Conservation (phyloP, 2,113 vertebrate genomes). For the Epinephelus moara region DNA sequence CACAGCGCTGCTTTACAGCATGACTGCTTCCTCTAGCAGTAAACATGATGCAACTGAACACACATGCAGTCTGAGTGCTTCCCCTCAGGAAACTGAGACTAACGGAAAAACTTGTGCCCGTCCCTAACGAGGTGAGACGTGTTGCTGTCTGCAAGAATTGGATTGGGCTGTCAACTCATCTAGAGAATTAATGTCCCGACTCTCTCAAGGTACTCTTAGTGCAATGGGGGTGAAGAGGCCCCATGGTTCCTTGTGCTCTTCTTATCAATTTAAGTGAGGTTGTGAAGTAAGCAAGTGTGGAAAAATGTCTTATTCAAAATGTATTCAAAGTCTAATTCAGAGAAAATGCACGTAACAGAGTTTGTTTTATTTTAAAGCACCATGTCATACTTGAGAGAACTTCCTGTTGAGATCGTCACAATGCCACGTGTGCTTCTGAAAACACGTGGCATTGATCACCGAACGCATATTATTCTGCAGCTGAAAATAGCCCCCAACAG, state of each 20-base stretch:
- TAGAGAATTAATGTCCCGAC: constrained; percentile 37
- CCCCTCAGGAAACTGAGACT: constrained; percentile 32
- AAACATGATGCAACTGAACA: constrained; percentile 56
- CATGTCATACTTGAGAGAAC: not conserved
- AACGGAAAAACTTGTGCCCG: constrained; percentile 30
- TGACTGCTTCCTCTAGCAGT: constrained; percentile 24
- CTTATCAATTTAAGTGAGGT: constrained; percentile 9
- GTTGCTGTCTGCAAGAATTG: constrained; percentile 60
- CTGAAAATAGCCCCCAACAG: not conserved
- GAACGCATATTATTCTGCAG: not conserved
- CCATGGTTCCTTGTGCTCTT: not conserved
- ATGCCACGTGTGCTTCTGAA: not conserved
- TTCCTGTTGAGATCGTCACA: not conserved
- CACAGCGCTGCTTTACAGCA: not conserved
- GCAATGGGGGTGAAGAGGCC: not conserved
- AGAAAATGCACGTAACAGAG: not conserved
- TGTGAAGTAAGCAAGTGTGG: constrained; percentile 4
- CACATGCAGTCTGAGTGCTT: not conserved
- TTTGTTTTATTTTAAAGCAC: constrained; percentile 8
- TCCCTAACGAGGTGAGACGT: constrained; percentile 50
- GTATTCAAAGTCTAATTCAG: not conserved
- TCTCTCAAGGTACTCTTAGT: constrained; percentile 35
- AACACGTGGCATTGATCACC: not conserved
- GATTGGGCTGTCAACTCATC: constrained; percentile 53
- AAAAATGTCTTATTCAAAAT: not conserved